phyloP scores from a whole-genome alignment of 2,797 vertebrate genomes.

The Tinamus major region DNA sequence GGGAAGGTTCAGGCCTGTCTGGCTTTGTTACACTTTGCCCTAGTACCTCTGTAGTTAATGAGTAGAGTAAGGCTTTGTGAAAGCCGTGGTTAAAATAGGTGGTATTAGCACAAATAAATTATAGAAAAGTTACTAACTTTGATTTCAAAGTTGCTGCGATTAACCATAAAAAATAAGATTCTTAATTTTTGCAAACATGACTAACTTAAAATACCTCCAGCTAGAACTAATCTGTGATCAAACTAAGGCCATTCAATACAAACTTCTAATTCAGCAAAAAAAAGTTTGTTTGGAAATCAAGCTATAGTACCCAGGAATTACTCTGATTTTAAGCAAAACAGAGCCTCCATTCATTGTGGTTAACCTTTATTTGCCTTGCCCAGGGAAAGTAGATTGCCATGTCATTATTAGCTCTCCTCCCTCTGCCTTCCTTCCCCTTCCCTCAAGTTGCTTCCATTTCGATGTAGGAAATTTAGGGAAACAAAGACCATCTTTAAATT shows the following conservation, averaged over 20 bases:
- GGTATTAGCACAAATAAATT: slow-evolving; percentile 38
- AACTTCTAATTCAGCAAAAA: slow-evolving; percentile 60
- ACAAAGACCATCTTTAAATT: not conserved
- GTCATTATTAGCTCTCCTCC: not conserved
- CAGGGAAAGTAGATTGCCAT: not conserved
- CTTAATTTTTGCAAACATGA: slow-evolving; percentile 50
- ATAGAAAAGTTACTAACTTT: not conserved
- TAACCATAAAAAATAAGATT: slow-evolving; percentile 54
- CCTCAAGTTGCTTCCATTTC: not conserved
- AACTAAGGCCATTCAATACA: slow-evolving; percentile 44
- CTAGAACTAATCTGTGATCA: slow-evolving; percentile 31
- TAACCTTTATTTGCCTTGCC: slow-evolving; percentile 15
- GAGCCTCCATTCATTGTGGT: slow-evolving; percentile 44
- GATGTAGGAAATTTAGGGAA: not conserved
- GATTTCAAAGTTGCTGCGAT: slow-evolving; percentile 55
- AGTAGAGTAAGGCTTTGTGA: slow-evolving; percentile 56
- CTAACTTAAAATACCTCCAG: slow-evolving; percentile 52
- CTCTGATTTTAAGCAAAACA: slow-evolving; percentile 33
- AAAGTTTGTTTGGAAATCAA: slow-evolving; percentile 59
- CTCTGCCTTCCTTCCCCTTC: not conserved
- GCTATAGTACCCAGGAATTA: slow-evolving; percentile 36
- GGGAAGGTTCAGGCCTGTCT: slow-evolving; percentile 74
- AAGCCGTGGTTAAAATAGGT: slow-evolving; percentile 45
- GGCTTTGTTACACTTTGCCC: slow-evolving; percentile 67
- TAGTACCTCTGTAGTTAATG: slow-evolving; percentile 63